Percentiles rank a stretch among this genome's conserved stretches.
Conservation (phyloP, 2,888 invertebrate species). For the Oxycera nigricornis region DNA sequence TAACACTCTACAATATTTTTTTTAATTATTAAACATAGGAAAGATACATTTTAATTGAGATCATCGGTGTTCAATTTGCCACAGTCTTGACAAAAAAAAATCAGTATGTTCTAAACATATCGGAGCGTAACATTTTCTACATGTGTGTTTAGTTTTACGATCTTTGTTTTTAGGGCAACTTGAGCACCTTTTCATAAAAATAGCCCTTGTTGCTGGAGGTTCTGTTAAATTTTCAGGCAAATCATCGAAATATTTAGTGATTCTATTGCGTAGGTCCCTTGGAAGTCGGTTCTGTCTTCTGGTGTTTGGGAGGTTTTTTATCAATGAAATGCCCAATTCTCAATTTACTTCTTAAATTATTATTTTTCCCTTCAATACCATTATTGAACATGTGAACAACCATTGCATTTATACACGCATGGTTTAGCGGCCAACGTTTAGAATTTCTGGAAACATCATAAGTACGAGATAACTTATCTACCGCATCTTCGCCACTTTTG, state of each 20-base stretch:
- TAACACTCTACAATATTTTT: no score
- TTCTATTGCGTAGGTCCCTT: neutral
- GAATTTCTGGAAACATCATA: neutral
- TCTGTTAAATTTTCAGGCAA: no score
- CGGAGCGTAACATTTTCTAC: no score
- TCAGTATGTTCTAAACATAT: no score
- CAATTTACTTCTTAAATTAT: neutral
- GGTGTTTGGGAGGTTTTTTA: neutral
- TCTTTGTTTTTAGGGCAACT: neutral
- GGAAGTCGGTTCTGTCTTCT: neutral
- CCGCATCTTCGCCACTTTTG: constrained; percentile 5
- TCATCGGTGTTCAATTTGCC: no score
- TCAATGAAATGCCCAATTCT: neutral
- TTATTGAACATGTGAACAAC: neutral
- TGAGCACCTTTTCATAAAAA: neutral
- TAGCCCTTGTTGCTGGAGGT: neutral
- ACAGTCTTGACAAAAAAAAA: no score
- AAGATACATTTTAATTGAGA: no score
- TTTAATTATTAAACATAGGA: no score
- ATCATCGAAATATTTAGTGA: neutral
- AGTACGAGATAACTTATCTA: neutral
- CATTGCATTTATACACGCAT: neutral
- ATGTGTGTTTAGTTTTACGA: no score
- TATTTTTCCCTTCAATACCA: neutral
- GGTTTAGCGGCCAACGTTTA: neutral